Evolutionary conservation across 2,797 vertebrate genomes (phyloP).

Genomic region (Myioborus miniatus): DNA sequence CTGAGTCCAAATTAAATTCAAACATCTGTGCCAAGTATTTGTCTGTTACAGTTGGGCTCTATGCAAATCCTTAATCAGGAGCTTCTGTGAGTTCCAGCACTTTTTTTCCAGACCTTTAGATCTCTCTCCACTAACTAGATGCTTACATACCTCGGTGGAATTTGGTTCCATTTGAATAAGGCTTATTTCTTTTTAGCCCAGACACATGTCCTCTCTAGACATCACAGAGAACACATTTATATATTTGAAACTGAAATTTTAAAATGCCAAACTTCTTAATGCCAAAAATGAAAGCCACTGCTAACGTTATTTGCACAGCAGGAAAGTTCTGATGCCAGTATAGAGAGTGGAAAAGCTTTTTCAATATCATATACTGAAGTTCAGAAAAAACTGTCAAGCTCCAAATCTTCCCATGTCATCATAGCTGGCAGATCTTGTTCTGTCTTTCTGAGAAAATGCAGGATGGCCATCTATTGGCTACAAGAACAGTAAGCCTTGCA

Average conservation of each 20-base stretch:
- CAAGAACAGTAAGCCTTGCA: neutral
- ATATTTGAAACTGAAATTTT: neutral
- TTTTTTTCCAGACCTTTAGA: neutral
- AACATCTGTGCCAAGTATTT: neutral
- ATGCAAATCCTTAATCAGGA: neutral
- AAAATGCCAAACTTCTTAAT: neutral
- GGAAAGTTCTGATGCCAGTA: neutral
- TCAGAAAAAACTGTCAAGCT: neutral
- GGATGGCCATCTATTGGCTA: neutral
- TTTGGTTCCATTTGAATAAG: neutral
- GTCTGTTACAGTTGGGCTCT: neutral
- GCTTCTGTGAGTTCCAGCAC: neutral
- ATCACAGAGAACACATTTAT: neutral
- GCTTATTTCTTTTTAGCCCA: neutral
- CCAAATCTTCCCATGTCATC: neutral
- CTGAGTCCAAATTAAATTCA: neutral
- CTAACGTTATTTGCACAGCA: constrained; percentile 7
- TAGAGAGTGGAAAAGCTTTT: neutral
- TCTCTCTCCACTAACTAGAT: neutral
- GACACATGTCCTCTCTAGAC: neutral
- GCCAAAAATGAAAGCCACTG: neutral
- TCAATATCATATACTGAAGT: neutral
- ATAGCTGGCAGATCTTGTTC: neutral
- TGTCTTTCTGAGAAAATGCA: neutral
- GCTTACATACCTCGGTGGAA: neutral